A percentile compares a stretch with the other conserved stretches of the same genome.
These are phyloP conservation scores for Amazona finschi DNA, from an alignment of 2,797 vertebrate species.

Conservation along the genomic window DNA sequence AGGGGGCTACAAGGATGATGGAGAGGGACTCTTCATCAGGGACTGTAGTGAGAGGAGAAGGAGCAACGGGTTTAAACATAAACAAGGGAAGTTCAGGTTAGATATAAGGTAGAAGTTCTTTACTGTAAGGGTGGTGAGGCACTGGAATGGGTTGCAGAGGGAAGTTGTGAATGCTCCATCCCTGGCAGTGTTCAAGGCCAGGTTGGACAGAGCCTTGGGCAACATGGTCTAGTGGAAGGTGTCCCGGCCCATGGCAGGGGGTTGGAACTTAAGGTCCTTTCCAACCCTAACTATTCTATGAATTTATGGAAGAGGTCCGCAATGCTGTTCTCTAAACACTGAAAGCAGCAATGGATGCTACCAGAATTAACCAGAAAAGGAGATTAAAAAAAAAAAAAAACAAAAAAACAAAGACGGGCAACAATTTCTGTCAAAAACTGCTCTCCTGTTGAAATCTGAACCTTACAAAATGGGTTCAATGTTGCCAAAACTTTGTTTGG, in stretches of 20 bases:
- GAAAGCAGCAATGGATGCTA: neutral
- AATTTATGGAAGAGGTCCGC: neutral
- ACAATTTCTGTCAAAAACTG: neutral
- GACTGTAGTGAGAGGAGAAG: no score
- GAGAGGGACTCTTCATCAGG: neutral
- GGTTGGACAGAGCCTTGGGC: neutral
- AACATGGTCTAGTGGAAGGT: neutral
- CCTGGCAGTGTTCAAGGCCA: neutral
- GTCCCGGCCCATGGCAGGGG: neutral
- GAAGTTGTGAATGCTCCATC: neutral
- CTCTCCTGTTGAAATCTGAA: slow-evolving; percentile 31
- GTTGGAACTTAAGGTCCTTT: neutral
- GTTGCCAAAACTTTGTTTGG: slow-evolving; percentile 26
- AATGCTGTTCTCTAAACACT: neutral
- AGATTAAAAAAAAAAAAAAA: neutral
- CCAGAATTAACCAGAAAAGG: neutral
- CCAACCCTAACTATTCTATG: neutral
- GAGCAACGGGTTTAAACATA: no score
- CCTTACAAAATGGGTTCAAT: neutral
- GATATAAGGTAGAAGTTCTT: neutral
- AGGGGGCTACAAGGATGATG: neutral
- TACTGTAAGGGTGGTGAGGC: neutral
- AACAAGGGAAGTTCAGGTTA: no score
- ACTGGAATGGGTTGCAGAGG: rapidly evolving
- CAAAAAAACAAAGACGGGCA: neutral